These are phyloP conservation scores for Pipa parva DNA, from an alignment of 2,113 vertebrate species.

Conservation along the genomic window DNA sequence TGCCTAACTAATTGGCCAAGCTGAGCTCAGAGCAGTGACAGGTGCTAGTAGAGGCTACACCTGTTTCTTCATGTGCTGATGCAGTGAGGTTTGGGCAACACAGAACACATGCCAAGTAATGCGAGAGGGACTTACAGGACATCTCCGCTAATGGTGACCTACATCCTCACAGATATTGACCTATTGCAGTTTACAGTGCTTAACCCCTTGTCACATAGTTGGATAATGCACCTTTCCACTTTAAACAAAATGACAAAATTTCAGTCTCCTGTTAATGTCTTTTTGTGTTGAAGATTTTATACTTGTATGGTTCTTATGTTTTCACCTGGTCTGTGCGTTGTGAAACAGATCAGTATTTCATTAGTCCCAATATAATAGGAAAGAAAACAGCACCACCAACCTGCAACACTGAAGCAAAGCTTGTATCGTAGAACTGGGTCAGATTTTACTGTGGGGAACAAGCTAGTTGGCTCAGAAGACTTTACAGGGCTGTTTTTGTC, in stretches of 20 bases:
- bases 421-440: not conserved
- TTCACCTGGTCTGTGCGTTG: not conserved
- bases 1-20: constrained; percentile 62
- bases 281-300: too few species aligned
- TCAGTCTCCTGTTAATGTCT: too few species aligned
- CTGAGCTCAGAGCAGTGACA: constrained; percentile 55
- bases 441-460: not conserved
- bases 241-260: too few species aligned
- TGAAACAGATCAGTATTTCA: not conserved
- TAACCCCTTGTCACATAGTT: not conserved
- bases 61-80: constrained; percentile 73
- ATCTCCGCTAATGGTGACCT: constrained; percentile 51
- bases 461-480: not conserved
- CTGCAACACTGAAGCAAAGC: not conserved
- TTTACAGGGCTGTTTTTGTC: not conserved
- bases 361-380: not conserved
- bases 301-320: not conserved
- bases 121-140: constrained; percentile 62
- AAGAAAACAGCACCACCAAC: not conserved
- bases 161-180: constrained; percentile 51
- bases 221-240: too few species aligned
- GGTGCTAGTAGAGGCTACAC: constrained; percentile 66
- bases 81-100: constrained; percentile 63
- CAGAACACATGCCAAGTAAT: constrained; percentile 64
- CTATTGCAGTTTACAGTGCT: not conserved